Evolutionary conservation across 30 jellyfish, hydroid and myxozoan genomes (phyloP).

Genomic region (Hydractinia echinata): DNA sequence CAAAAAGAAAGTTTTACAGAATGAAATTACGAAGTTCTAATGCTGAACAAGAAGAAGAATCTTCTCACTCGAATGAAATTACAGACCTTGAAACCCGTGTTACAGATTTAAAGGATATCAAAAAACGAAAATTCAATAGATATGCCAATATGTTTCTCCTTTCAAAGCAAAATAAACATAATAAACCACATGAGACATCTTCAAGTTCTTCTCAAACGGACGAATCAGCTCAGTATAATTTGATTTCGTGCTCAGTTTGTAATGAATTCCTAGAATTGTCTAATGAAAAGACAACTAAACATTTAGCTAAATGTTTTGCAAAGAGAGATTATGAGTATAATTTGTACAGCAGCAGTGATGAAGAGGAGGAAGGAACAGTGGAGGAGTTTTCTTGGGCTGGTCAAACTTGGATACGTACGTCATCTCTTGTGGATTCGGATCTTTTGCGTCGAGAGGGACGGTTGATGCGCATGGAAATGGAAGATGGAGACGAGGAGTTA

Average conservation of each 20-base stretch:
- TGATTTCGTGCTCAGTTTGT: conserved; percentile 33
- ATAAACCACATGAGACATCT: no score
- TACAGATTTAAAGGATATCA: background rate
- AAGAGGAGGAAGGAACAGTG: conserved; percentile 58
- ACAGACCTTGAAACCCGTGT: background rate
- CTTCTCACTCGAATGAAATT: background rate
- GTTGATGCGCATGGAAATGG: conserved; percentile 58
- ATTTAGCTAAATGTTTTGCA: conserved; percentile 34
- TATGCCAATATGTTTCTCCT: conserved; percentile 31
- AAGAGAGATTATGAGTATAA: conserved; percentile 24
- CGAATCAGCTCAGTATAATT: conserved; percentile 3
- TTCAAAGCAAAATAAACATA: background rate
- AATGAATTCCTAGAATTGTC: conserved; percentile 29
- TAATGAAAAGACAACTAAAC: background rate
- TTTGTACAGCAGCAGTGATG: conserved; percentile 43
- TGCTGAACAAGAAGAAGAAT: background rate
- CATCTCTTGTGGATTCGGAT: conserved; percentile 65
- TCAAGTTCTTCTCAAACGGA: background rate
- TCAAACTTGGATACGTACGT: conserved; percentile 72
- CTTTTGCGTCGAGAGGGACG: conserved; percentile 68
- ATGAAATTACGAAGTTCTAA: background rate
- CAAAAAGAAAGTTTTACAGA: background rate
- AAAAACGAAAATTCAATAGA: conserved; percentile 26
- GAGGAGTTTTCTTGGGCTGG: conserved; percentile 97
- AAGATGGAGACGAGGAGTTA: conserved; percentile 88